Percentiles rank a stretch among this genome's conserved stretches.
Evolutionary conservation across 2,888 invertebrate species (phyloP).

Genomic region (Oxyteleia sp.): DNA sequence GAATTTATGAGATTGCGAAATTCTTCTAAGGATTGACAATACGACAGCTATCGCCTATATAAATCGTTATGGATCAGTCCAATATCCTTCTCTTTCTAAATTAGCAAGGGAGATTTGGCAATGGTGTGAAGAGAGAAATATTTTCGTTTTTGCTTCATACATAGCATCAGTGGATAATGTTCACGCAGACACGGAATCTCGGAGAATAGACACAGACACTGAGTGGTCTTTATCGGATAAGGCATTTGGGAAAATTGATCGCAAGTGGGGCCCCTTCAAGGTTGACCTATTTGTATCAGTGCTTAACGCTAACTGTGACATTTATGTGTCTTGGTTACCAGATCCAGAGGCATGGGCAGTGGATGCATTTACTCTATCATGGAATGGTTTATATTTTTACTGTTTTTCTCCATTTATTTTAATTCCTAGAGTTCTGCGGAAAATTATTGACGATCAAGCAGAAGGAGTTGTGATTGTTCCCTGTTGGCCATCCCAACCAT

Average conservation of each 20-base stretch:
- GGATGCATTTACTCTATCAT: background rate
- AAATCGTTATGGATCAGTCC: conserved; percentile 17
- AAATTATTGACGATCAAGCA: conserved; percentile 14
- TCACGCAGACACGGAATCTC: background rate
- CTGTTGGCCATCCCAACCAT: conserved; percentile 6
- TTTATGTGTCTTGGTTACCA: conserved; percentile 1
- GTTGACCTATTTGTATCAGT: conserved; percentile 1
- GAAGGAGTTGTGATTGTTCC: background rate
- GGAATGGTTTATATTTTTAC: background rate
- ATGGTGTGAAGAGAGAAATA: conserved; percentile 29
- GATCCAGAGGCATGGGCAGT: background rate
- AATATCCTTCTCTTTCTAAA: background rate
- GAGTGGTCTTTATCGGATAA: conserved; percentile 3
- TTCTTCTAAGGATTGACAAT: conserved; percentile 24
- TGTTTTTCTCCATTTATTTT: conserved; percentile 6
- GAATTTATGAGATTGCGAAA: background rate
- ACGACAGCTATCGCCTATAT: conserved; percentile 11
- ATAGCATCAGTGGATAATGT: conserved; percentile 6
- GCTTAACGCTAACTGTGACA: background rate
- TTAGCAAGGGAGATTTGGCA: conserved; percentile 17
- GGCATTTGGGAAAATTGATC: background rate
- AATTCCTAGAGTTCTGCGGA: background rate
- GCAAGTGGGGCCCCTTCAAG: background rate
- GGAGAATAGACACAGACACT: conserved; percentile 6
- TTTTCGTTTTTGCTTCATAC: conserved; percentile 14